A percentile compares a stretch with the other conserved stretches of the same genome.
These are phyloP conservation scores for Drosophila percnosoma DNA, from an alignment of 2,888 invertebrate genomes.

Conservation along the genomic window DNA sequence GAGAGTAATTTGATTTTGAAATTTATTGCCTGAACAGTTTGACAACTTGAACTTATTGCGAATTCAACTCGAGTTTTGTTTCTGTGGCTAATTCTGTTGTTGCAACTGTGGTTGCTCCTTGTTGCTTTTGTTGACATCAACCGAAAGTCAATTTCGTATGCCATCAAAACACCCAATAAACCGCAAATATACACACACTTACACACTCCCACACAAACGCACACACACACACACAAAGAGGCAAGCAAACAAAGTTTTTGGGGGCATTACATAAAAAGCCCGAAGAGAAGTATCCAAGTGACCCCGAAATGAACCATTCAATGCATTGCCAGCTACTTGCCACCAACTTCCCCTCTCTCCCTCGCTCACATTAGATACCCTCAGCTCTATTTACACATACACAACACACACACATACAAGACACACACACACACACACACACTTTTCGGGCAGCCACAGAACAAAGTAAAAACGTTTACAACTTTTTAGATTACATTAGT, in stretches of 20 bases:
- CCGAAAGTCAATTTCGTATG: conserved; percentile 78
- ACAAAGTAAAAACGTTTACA: conserved; percentile 79
- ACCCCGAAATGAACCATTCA: conserved; percentile 73
- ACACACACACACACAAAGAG: conserved; percentile 4
- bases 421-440: background rate
- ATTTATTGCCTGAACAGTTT: conserved; percentile 57
- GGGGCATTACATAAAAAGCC: conserved; percentile 47
- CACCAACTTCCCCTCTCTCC: background rate
- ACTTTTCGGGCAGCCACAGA: conserved; percentile 64
- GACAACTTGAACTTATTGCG: conserved; percentile 59
- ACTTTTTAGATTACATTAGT: conserved; percentile 84
- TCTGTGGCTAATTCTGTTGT: conserved; percentile 46
- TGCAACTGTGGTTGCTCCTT: conserved; percentile 12
- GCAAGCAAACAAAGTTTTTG: conserved; percentile 52
- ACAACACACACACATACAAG: conserved; percentile 8
- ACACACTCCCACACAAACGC: conserved; percentile 12
- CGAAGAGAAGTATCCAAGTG: conserved; percentile 55
- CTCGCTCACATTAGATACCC: background rate
- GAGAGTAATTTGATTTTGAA: conserved; percentile 58
- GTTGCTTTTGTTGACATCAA: conserved; percentile 64
- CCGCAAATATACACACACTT: conserved; percentile 40
- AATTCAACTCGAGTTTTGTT: conserved; percentile 47
- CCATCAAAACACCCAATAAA: conserved; percentile 78
- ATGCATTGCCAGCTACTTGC: conserved; percentile 59
- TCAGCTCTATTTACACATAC: background rate